A percentile compares a stretch with the other conserved stretches of the same genome.
phyloP scores from a whole-genome alignment of 2,113 vertebrate genomes.

The Jacana jacana region DNA sequence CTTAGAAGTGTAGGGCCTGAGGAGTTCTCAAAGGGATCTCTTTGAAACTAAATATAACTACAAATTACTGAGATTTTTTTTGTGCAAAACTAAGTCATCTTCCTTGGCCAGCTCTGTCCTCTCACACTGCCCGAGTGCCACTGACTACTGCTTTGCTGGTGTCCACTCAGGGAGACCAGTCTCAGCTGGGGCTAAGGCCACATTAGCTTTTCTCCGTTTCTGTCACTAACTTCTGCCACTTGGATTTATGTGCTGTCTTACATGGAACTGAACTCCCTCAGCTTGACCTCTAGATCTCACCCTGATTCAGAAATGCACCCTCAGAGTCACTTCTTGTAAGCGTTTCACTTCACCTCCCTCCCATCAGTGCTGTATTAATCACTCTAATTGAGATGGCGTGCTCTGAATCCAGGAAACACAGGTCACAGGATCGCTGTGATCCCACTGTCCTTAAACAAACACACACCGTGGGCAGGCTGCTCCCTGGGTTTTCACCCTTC shows the following conservation, averaged over 20 bases:
- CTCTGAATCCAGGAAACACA: background rate
- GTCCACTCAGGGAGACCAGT: background rate
- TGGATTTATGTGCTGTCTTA: background rate
- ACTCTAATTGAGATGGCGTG: background rate
- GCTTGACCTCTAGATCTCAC: background rate
- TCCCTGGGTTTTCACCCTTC: background rate
- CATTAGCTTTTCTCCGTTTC: background rate
- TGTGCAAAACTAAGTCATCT: background rate
- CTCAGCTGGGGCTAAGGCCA: background rate
- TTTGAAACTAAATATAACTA: background rate
- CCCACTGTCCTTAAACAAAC: background rate
- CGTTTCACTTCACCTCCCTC: background rate
- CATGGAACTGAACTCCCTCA: background rate
- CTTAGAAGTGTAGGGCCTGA: background rate
- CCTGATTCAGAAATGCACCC: background rate
- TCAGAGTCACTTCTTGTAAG: background rate
- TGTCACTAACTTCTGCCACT: background rate
- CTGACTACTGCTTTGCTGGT: background rate
- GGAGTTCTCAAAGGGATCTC: background rate
- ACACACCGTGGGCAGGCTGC: accelerated
- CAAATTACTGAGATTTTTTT: background rate
- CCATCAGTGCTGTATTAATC: background rate
- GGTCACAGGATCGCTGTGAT: background rate
- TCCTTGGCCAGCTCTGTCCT: background rate
- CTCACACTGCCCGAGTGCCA: background rate